Evolutionary conservation across 2,113 vertebrate species (phyloP).

Genomic region (Gracilinanus agilis): DNA sequence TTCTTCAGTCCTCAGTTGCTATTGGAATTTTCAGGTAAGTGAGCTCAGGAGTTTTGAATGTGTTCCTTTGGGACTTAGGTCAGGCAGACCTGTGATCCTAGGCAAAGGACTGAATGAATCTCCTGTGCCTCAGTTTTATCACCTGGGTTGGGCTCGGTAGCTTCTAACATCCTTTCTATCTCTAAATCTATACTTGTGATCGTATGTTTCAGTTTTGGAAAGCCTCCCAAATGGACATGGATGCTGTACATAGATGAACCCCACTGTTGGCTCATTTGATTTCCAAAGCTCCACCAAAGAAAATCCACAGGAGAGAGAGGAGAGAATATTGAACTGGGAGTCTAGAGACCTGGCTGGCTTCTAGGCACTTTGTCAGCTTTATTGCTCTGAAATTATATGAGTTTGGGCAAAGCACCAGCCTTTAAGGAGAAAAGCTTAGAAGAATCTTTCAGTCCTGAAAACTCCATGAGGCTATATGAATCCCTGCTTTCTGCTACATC

Average conservation of each 20-base stretch:
- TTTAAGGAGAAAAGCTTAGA: neutral
- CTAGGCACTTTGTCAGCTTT: too few relatives aligned
- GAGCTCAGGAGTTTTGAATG: accelerated
- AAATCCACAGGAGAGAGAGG: neutral
- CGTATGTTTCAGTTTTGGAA: neutral
- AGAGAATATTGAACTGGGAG: accelerated
- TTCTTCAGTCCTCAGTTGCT: slow-evolving; percentile 78
- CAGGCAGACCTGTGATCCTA: neutral
- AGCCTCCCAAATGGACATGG: neutral
- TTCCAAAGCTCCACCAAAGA: neutral
- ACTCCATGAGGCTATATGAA: neutral
- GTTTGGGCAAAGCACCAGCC: accelerated
- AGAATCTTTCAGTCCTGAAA: neutral
- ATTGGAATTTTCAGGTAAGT: slow-evolving; percentile 81
- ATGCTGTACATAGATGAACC: neutral
- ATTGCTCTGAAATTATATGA: neutral
- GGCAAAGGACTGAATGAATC: neutral
- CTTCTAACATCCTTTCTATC: neutral
- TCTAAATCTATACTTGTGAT: neutral
- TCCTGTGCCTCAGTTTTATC: neutral
- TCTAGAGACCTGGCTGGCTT: accelerated
- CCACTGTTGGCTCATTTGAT: neutral
- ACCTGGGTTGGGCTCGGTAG: neutral
- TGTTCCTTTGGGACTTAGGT: neutral
- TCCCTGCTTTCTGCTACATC: neutral